These are phyloP conservation scores for Cybosia mesomella DNA, from an alignment of 2,888 invertebrate species.

Conservation along the genomic window DNA sequence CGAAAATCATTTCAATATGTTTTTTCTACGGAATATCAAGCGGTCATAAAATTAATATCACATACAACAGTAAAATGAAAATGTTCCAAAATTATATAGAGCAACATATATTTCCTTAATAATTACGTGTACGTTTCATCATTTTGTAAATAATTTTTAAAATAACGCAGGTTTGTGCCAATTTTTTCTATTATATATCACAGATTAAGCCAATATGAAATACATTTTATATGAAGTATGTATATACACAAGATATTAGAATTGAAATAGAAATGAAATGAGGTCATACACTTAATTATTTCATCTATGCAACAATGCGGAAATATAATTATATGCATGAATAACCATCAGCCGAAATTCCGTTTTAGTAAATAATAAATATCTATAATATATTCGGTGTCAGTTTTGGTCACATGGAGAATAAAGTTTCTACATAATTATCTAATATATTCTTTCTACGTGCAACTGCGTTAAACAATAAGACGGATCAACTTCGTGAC, in stretches of 20 bases:
- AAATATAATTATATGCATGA: conserved; percentile 32
- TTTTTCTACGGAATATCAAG: conserved; percentile 61
- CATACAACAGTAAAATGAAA: conserved; percentile 43
- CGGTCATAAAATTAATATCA: conserved; percentile 67
- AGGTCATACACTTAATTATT: conserved; percentile 49
- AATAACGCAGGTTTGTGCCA: conserved; percentile 62
- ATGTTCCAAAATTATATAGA: conserved; percentile 23
- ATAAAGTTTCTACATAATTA: conserved; percentile 63
- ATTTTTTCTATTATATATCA: conserved; percentile 76
- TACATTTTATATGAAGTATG: conserved; percentile 51
- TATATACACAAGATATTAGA: conserved; percentile 50
- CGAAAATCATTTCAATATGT: conserved; percentile 45
- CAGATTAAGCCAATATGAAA: conserved; percentile 83
- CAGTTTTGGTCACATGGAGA: conserved; percentile 81
- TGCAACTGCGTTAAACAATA: conserved; percentile 56
- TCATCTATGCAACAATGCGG: conserved; percentile 26
- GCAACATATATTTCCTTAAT: conserved; percentile 37
- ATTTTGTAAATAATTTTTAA: conserved; percentile 39
- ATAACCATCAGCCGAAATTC: conserved; percentile 27
- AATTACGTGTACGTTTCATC: conserved; percentile 42
- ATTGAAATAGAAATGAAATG: conserved; percentile 63
- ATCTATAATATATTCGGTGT: conserved; percentile 44
- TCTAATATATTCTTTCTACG: conserved; percentile 60
- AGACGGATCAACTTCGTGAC: conserved; percentile 37
- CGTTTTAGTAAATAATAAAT: conserved; percentile 28